phyloP scores from a whole-genome alignment of 1,140 invertebrate species.

The Drosophila murphyi region DNA sequence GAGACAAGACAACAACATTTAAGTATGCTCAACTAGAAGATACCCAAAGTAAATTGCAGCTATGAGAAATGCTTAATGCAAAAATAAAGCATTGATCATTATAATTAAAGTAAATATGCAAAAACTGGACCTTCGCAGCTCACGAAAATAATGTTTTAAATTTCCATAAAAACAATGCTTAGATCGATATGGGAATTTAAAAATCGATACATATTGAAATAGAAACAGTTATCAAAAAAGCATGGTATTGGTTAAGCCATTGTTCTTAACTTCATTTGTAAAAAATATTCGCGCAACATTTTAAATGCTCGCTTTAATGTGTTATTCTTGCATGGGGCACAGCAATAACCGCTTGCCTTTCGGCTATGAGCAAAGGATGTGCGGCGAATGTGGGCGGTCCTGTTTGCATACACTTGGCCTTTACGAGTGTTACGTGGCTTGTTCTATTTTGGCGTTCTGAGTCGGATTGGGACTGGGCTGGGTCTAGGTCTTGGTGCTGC shows the following conservation, averaged over 20 bases:
- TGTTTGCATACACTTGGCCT: slow-evolving; percentile 70
- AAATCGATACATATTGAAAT: not conserved
- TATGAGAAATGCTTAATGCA: too few relatives aligned
- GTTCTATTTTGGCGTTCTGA: slow-evolving; percentile 44
- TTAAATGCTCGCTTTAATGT: slow-evolving; percentile 16
- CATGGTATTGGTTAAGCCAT: not conserved
- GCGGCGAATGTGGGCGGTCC: slow-evolving; percentile 18
- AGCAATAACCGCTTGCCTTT: slow-evolving; percentile 39
- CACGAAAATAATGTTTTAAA: too few relatives aligned
- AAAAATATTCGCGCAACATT: not conserved
- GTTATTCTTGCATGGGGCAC: not conserved
- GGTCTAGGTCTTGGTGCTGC: slow-evolving; percentile 33
- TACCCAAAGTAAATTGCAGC: not conserved
- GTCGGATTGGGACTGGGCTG: not conserved
- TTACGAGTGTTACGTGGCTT: slow-evolving; percentile 52
- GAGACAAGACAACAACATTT: slow-evolving; percentile 7
- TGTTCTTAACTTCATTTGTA: not conserved
- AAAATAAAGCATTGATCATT: too few relatives aligned
- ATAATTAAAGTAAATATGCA: too few relatives aligned
- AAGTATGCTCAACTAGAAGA: not conserved
- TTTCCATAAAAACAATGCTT: too few relatives aligned
- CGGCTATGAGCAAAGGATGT: slow-evolving; percentile 28
- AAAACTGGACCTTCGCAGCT: too few relatives aligned
- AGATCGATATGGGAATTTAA: too few relatives aligned
- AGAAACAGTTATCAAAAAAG: not conserved